phyloP scores from a whole-genome alignment of 2,888 invertebrate species.

The Chelonus formosanus region DNA sequence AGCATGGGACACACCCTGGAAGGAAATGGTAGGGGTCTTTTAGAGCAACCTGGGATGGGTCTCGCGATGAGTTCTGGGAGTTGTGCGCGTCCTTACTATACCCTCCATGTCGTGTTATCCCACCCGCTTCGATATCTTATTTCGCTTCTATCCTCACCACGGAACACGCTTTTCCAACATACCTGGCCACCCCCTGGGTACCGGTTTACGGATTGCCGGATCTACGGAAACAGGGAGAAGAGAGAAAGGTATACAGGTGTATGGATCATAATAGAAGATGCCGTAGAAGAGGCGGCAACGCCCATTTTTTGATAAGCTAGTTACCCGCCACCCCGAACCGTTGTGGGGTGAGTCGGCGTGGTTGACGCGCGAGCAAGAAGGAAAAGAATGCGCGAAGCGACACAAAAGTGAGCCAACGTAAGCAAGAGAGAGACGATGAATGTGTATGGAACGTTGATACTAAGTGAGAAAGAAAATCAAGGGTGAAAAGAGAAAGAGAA shows the following conservation, averaged over 20 bases:
- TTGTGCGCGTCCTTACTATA: conserved; percentile 25
- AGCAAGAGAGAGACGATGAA: conserved; percentile 6
- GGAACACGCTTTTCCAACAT: conserved; percentile 21
- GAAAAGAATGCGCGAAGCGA: conserved; percentile 20
- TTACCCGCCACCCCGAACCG: conserved; percentile 59
- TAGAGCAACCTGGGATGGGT: conserved; percentile 22
- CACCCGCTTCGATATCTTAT: conserved; percentile 50
- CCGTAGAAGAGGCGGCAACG: conserved; percentile 60
- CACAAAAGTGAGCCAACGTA: conserved; percentile 13
- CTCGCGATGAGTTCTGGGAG: conserved; percentile 34
- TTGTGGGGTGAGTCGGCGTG: conserved; percentile 42
- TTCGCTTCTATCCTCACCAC: conserved; percentile 42
- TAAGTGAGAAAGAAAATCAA: conserved; percentile 28
- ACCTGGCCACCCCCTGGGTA: conserved; percentile 28
- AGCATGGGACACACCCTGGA: conserved; percentile 59
- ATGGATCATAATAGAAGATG: conserved; percentile 34
- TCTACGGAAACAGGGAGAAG: conserved; percentile 26
- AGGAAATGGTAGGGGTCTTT: conserved; percentile 50
- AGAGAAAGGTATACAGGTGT: conserved; percentile 43
- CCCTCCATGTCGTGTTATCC: conserved; percentile 8
- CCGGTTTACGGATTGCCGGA: conserved; percentile 34
- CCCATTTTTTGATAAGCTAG: conserved; percentile 66
- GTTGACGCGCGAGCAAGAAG: conserved; percentile 38
- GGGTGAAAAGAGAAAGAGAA: conserved; percentile 28
- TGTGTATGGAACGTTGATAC: conserved; percentile 1